Conservation (phyloP, 2,888 invertebrate genomes). For the Lasioglossum vierecki region DNA sequence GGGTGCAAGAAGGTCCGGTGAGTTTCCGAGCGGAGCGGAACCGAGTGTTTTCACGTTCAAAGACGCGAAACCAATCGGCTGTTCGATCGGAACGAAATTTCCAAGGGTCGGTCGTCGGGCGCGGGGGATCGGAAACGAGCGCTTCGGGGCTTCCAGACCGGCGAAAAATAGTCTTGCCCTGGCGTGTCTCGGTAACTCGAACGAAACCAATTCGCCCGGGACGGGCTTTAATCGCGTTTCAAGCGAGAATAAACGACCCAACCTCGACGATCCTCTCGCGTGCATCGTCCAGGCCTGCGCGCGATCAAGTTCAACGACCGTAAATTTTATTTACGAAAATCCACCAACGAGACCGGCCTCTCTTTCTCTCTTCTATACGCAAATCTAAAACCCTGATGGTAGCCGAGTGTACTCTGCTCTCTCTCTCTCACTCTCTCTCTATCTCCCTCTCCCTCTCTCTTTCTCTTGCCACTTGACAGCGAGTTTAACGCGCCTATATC, state of each 20-base stretch:
- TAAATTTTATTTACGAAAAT: conserved; percentile 76
- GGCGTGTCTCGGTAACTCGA: conserved; percentile 42
- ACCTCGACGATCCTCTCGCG: conserved; percentile 55
- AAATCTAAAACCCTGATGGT: not conserved
- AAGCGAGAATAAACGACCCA: conserved; percentile 63
- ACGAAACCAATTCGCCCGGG: conserved; percentile 54
- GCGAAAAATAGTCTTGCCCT: conserved; percentile 40
- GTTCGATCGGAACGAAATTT: conserved; percentile 41
- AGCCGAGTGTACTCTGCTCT: not conserved
- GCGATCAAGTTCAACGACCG: conserved; percentile 70
- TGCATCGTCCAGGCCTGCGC: conserved; percentile 28
- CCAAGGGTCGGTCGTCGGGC: conserved; percentile 22
- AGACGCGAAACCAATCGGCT: conserved; percentile 34
- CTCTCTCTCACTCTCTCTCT: not conserved
- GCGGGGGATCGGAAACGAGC: conserved; percentile 37
- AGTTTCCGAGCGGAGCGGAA: not conserved
- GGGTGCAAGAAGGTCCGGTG: not conserved
- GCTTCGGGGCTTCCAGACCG: conserved; percentile 21
- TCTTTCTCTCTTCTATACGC: not conserved
- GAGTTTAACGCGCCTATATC: conserved; percentile 47
- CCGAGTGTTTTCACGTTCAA: conserved; percentile 18
- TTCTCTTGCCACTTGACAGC: conserved; percentile 23
- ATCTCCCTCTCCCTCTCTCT: not conserved
- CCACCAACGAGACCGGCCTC: conserved; percentile 33
- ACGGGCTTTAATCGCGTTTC: conserved; percentile 62